phyloP scores from a whole-genome alignment of 2,888 invertebrate genomes.

The Microlaimidae sp. region DNA sequence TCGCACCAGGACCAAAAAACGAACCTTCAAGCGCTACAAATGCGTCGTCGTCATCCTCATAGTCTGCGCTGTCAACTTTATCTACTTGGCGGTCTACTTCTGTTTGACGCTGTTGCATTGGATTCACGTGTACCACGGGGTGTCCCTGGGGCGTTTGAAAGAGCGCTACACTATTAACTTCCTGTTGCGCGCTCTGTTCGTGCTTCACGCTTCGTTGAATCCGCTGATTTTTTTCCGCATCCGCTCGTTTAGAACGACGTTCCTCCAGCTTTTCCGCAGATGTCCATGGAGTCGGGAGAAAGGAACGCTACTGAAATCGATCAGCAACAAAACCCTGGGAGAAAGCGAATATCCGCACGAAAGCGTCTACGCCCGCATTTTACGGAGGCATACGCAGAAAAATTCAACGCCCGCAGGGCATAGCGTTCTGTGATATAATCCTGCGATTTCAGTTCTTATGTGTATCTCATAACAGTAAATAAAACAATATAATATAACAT shows the following conservation, averaged over 20 bases:
- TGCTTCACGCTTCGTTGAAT: conserved; percentile 15
- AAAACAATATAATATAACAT: too few species aligned
- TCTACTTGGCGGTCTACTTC: conserved; percentile 13
- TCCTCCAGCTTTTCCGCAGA: conserved; percentile 25
- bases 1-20: too few species aligned
- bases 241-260: conserved; percentile 20
- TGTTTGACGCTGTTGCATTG: conserved; percentile 10
- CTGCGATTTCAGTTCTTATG: too few species aligned
- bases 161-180: conserved; percentile 10
- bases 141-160: not conserved
- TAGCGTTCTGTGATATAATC: too few species aligned
- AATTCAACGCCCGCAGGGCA: too few species aligned
- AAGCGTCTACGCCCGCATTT: too few species aligned
- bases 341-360: too few species aligned
- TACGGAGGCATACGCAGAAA: too few species aligned
- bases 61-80: conserved; percentile 11
- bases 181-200: conserved; percentile 11
- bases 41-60: conserved; percentile 13
- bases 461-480: too few species aligned
- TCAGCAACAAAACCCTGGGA: too few species aligned
- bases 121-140: conserved; percentile 4
- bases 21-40: conserved; percentile 12
- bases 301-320: too few species aligned
- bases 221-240: conserved; percentile 15
- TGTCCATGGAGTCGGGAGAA: too few species aligned